Percentiles rank a stretch among this genome's conserved stretches.
These are phyloP conservation scores for Drosophila sulfurigaster DNA, from an alignment of 1,140 invertebrate genomes.

Conservation along the genomic window DNA sequence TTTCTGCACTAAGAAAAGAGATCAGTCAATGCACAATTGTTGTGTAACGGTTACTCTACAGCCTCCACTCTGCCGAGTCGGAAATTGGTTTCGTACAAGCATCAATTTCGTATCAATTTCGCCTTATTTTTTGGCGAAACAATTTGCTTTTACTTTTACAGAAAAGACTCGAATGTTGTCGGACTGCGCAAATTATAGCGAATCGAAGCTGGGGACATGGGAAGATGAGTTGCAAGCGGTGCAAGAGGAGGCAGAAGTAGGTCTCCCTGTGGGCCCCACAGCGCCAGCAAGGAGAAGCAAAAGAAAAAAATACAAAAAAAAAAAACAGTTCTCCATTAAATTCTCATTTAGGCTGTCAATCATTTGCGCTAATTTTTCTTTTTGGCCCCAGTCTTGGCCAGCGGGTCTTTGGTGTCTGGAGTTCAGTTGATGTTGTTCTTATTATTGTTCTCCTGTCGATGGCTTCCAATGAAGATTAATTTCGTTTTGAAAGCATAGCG, in stretches of 20 bases:
- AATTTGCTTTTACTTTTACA: slow-evolving; percentile 76
- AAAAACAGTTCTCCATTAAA: slow-evolving; percentile 78
- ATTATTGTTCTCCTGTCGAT: slow-evolving; percentile 66
- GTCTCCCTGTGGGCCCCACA: slow-evolving; percentile 31
- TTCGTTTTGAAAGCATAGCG: slow-evolving; percentile 68
- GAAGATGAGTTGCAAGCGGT: slow-evolving; percentile 17
- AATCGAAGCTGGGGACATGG: slow-evolving; percentile 18
- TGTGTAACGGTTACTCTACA: slow-evolving; percentile 49
- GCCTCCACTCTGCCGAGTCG: slow-evolving; percentile 5
- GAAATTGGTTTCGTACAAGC: slow-evolving; percentile 59
- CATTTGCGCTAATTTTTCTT: slow-evolving; percentile 83
- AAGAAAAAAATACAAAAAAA: slow-evolving; percentile 12
- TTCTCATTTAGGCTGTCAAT: slow-evolving; percentile 84
- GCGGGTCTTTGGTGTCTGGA: slow-evolving; percentile 12
- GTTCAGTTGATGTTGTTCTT: slow-evolving; percentile 1
- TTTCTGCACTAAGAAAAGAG: too few species aligned
- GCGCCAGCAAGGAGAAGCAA: slow-evolving; percentile 26
- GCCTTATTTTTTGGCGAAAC: slow-evolving; percentile 48
- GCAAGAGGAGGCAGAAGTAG: background rate
- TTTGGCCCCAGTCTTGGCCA: slow-evolving; percentile 38
- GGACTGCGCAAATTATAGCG: slow-evolving; percentile 68
- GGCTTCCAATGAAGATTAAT: slow-evolving; percentile 82
- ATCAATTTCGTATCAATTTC: slow-evolving; percentile 81
- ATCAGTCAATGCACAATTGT: background rate
- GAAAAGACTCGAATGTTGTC: slow-evolving; percentile 47